phyloP scores from a whole-genome alignment of 2,113 vertebrate species.

The Meleagris gallopavo region DNA sequence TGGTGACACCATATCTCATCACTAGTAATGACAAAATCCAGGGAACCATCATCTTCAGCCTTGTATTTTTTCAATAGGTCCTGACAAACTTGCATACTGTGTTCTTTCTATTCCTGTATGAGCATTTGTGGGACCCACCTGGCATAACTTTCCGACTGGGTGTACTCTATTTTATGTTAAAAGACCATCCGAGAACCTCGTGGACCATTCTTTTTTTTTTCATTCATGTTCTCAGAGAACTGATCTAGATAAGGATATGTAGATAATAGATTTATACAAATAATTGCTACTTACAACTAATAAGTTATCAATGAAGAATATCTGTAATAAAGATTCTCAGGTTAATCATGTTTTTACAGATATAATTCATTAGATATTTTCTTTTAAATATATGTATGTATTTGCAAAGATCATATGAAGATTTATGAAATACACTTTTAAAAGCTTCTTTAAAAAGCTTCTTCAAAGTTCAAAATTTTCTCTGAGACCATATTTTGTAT shows the following conservation, averaged over 20 bases:
- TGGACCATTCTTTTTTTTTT: neutral
- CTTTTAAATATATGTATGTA: neutral
- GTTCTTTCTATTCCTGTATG: too few relatives aligned
- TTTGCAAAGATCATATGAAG: neutral
- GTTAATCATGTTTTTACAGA: neutral
- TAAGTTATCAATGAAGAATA: neutral
- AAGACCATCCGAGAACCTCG: neutral
- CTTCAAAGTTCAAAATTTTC: constrained; percentile 31
- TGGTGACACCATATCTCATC: too few relatives aligned
- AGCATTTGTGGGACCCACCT: too few relatives aligned
- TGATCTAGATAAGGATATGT: neutral
- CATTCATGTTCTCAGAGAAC: neutral
- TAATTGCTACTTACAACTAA: neutral
- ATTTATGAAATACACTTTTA: constrained; percentile 17
- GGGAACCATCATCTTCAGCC: too few relatives aligned
- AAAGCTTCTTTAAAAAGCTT: neutral
- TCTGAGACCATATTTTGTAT: constrained; percentile 20
- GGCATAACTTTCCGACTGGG: neutral
- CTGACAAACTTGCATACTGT: too few relatives aligned
- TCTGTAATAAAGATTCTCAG: neutral
- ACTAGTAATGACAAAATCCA: too few relatives aligned
- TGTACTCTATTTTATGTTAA: neutral
- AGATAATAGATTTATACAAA: neutral
- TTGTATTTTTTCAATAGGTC: too few relatives aligned
- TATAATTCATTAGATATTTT: neutral